Evolutionary conservation across 2,113 vertebrate species (phyloP).

Genomic region (Podocnemis expansa): DNA sequence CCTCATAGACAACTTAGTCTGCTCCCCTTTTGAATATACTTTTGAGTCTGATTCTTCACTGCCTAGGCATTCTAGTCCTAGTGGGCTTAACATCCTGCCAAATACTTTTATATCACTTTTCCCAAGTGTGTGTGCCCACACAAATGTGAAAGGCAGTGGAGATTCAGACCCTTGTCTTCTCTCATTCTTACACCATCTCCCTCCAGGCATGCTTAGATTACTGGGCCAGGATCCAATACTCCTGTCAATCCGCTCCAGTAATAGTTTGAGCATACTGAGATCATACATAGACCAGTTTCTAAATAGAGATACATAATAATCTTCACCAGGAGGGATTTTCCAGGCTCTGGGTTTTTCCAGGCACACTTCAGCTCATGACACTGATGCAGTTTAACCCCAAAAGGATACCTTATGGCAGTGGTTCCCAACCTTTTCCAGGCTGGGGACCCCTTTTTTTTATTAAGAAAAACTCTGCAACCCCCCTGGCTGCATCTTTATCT

Average conservation of each 20-base stretch:
- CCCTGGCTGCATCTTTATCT: too few relatives aligned
- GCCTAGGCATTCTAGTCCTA: rapidly evolving
- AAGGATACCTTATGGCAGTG: not conserved
- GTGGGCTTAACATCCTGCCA: not conserved
- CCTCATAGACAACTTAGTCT: not conserved
- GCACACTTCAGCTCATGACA: not conserved
- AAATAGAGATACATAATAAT: not conserved
- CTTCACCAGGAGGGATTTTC: not conserved
- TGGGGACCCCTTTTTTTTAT: too few relatives aligned
- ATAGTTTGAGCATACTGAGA: not conserved
- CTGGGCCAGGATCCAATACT: not conserved
- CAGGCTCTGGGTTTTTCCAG: not conserved
- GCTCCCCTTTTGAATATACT: not conserved
- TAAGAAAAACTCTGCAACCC: too few relatives aligned
- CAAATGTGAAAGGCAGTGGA: not conserved
- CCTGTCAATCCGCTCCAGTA: rapidly evolving
- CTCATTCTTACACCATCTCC: not conserved
- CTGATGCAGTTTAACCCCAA: not conserved
- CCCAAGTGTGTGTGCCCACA: rapidly evolving
- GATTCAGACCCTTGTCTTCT: not conserved
- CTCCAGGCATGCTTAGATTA: not conserved
- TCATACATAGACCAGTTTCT: not conserved
- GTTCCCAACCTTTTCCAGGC: too few relatives aligned
- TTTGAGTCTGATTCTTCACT: not conserved
- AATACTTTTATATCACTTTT: not conserved